These are phyloP conservation scores for Lamprotornis superbus DNA, from an alignment of 2,113 vertebrate genomes.

Conservation along the genomic window DNA sequence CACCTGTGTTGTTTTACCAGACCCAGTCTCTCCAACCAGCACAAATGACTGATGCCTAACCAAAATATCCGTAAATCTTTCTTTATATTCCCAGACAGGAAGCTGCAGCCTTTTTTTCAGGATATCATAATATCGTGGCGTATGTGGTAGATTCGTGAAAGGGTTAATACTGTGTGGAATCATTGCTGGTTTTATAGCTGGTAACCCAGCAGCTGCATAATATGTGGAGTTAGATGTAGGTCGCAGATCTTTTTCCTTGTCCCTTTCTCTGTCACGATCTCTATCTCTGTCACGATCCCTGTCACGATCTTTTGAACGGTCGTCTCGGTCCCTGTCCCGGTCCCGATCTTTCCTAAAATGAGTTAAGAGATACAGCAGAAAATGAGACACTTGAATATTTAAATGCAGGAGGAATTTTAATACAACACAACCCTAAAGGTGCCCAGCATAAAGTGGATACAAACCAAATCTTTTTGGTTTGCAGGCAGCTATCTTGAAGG, in stretches of 20 bases:
- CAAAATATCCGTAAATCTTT: constrained; percentile 90
- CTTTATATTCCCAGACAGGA: constrained; percentile 96
- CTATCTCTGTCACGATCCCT: constrained; percentile 87
- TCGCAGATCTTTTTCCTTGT: constrained; percentile 83
- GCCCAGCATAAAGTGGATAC: not conserved
- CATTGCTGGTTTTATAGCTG: constrained; percentile 80
- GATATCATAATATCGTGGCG: constrained; percentile 93
- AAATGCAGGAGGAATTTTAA: not conserved
- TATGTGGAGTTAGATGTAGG: constrained; percentile 74
- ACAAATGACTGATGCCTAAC: constrained; percentile 91
- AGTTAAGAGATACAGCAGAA: not conserved
- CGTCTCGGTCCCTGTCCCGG: constrained; percentile 87
- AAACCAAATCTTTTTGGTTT: not conserved
- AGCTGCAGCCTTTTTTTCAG: constrained; percentile 92
- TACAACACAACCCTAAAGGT: not conserved
- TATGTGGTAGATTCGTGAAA: constrained; percentile 94
- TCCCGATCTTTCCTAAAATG: constrained; percentile 87
- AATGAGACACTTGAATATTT: not conserved
- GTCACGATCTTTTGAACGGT: constrained; percentile 82
- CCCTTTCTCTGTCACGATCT: constrained; percentile 85
- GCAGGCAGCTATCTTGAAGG: not conserved
- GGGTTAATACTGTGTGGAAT: constrained; percentile 92
- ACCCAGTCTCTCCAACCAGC: constrained; percentile 94
- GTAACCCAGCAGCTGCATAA: constrained; percentile 67
- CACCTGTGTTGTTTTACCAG: constrained; percentile 97